phyloP scores from a whole-genome alignment of 2,888 invertebrate genomes.

The Orthonevra nobilis region DNA sequence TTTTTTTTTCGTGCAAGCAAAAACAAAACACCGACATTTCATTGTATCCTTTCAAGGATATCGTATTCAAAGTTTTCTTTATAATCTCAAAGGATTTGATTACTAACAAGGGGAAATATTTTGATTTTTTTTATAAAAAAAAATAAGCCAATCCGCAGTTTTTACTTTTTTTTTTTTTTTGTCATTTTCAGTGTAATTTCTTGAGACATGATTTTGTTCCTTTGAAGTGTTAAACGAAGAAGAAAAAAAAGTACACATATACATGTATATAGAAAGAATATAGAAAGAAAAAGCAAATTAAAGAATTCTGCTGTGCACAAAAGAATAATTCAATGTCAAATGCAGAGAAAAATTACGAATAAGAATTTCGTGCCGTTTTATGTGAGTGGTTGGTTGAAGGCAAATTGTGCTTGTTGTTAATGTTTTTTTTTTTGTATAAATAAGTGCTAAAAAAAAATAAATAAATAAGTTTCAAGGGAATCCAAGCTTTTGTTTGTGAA shows the following conservation, averaged over 20 bases:
- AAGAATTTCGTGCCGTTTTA: constrained; percentile 29
- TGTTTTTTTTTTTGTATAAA: background rate
- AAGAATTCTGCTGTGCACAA: constrained; percentile 13
- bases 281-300: background rate
- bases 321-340: constrained; percentile 50
- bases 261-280: background rate
- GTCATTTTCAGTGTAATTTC: constrained; percentile 22
- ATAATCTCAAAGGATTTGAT: constrained; percentile 6
- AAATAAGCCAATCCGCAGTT: constrained; percentile 3
- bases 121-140: constrained; percentile 20
- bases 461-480: background rate
- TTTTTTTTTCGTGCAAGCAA: background rate
- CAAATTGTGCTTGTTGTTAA: constrained; percentile 2
- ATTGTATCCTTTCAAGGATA: constrained; percentile 2
- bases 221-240: constrained; percentile 55
- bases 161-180: constrained; percentile 1
- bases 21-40: constrained; percentile 5
- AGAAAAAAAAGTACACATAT: background rate
- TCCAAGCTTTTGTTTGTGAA: constrained; percentile 17
- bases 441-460: constrained; percentile 19
- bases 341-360: constrained; percentile 31
- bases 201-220: constrained; percentile 10
- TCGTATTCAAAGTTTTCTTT: too few species aligned
- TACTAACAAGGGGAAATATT: background rate
- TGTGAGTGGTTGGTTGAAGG: constrained; percentile 20